Evolutionary conservation across 2,888 invertebrate genomes (phyloP).

Genomic region (Altica lythri): DNA sequence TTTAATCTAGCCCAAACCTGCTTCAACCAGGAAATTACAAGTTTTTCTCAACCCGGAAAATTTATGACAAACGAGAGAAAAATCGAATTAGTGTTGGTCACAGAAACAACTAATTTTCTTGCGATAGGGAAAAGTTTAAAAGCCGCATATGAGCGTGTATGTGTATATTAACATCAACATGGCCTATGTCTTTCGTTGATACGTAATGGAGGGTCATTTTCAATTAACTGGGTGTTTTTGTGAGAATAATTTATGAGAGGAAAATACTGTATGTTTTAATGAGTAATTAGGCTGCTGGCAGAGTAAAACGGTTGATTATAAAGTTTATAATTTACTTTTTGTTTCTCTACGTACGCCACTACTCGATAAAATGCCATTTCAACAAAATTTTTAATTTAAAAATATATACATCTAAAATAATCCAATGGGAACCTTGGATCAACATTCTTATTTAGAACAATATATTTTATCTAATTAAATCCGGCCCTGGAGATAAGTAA

Average conservation of each 20-base stretch:
- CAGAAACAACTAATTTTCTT: constrained; percentile 43
- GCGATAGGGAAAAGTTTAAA: constrained; percentile 41
- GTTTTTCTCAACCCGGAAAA: constrained; percentile 12
- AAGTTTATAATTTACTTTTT: constrained; percentile 17
- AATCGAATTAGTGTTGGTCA: constrained; percentile 44
- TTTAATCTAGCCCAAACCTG: no score
- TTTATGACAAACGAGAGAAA: constrained; percentile 42
- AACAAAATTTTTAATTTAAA: no score
- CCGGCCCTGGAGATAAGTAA: constrained; percentile 40
- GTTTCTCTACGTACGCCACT: no score
- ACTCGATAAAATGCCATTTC: no score
- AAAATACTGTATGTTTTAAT: constrained; percentile 20
- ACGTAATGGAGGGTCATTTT: constrained; percentile 21
- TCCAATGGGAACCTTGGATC: no score
- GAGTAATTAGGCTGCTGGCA: constrained; percentile 14
- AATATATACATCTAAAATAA: no score
- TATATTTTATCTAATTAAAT: constrained; percentile 22
- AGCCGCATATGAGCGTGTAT: constrained; percentile 26
- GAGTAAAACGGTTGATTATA: constrained; percentile 12
- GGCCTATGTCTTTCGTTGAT: not conserved
- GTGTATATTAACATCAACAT: constrained; percentile 12
- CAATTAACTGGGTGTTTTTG: constrained; percentile 22
- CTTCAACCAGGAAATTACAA: constrained; percentile 4
- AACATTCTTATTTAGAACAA: no score
- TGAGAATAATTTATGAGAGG: constrained; percentile 21